These are phyloP conservation scores for Uloborus diversus DNA, from an alignment of 1,140 invertebrate species.

Conservation along the genomic window DNA sequence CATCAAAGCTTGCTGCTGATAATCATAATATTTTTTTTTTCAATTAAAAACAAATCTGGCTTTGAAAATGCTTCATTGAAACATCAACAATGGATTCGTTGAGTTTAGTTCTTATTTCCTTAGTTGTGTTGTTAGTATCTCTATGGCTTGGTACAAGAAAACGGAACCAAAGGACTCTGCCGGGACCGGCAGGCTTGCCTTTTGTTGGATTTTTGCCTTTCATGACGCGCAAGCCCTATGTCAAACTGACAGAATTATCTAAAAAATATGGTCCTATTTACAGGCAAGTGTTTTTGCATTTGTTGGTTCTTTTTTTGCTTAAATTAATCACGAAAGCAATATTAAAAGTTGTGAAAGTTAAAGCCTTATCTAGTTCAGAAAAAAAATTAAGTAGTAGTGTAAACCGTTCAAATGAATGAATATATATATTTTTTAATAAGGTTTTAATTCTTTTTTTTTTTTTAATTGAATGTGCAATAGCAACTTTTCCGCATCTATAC, in stretches of 20 bases:
- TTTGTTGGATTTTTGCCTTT: conserved; percentile 58
- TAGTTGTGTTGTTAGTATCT: no score
- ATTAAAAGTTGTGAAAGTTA: not conserved
- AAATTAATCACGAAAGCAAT: not conserved
- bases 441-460: no score
- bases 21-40: no score
- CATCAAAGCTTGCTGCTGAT: no score
- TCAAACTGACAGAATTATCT: conserved; percentile 37
- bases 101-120: no score
- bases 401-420: conserved; percentile 65
- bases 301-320: not conserved
- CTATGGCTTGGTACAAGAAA: not conserved
- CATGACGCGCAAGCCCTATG: conserved; percentile 43
- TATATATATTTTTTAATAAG: no score
- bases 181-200: conserved; percentile 52
- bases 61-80: no score
- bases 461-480: conserved; percentile 75
- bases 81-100: no score
- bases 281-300: not conserved
- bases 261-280: conserved; percentile 51
- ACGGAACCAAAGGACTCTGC: conserved; percentile 16
- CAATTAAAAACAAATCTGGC: no score
- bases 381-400: conserved; percentile 26
- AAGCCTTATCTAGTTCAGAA: conserved; percentile 11
- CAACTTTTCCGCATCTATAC: no score